A percentile compares a stretch with the other conserved stretches of the same genome.
phyloP scores from a whole-genome alignment of 2,113 vertebrate species.

The Brienomyrus brachyistius region DNA sequence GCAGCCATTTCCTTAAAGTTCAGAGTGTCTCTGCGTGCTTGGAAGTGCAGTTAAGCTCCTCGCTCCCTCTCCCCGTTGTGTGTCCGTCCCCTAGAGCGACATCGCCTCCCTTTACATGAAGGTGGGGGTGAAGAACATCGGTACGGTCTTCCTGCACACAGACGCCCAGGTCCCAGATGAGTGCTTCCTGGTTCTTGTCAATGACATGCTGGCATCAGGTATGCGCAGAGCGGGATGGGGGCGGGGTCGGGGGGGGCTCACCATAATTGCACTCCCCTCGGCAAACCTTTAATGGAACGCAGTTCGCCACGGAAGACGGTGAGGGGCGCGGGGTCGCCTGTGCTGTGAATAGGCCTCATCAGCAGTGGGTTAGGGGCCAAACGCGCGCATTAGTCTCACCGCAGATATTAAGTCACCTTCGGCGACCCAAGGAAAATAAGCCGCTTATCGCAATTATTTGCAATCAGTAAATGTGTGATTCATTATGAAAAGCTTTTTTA shows the following conservation, averaged over 20 bases:
- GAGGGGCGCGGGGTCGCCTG: constrained; percentile 71
- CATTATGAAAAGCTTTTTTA: constrained; percentile 77
- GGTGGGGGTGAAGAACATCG: constrained; percentile 63
- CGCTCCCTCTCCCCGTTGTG: not conserved
- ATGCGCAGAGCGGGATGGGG: not conserved
- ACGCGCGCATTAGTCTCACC: constrained; percentile 76
- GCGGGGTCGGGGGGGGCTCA: constrained; percentile 18
- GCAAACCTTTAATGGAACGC: constrained; percentile 71
- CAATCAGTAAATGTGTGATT: constrained; percentile 97
- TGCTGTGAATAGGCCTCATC: constrained; percentile 97
- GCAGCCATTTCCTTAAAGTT: not conserved
- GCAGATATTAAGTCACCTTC: constrained; percentile 80
- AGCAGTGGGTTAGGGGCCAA: constrained; percentile 84
- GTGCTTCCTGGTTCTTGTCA: constrained; percentile 62
- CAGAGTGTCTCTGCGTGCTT: not conserved
- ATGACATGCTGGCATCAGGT: constrained; percentile 64
- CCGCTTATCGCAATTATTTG: constrained; percentile 92
- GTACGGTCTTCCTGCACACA: constrained; percentile 58
- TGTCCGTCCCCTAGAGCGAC: constrained; percentile 53
- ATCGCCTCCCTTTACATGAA: constrained; percentile 67
- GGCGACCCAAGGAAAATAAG: constrained; percentile 77
- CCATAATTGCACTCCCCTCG: constrained; percentile 50
- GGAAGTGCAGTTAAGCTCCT: not conserved
- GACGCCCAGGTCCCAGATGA: constrained; percentile 62
- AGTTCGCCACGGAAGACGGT: constrained; percentile 59